Conservation (phyloP, 1,140 invertebrate genomes). For the Atta colombica region DNA sequence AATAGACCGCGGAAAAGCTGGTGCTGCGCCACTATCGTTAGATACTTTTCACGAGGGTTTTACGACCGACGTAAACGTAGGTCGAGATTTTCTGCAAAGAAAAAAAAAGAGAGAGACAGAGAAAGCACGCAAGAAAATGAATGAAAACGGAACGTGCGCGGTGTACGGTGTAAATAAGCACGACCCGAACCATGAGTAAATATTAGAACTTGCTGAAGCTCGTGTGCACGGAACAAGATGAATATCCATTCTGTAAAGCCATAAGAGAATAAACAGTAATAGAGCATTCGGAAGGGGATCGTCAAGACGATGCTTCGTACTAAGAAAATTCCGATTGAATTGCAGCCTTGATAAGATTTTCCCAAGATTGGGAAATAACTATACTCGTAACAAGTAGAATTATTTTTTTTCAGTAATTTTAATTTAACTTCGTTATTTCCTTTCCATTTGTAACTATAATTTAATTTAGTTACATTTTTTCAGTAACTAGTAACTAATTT, state of each 20-base stretch:
- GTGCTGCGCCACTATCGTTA: background rate
- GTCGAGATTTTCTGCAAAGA: constrained; percentile 69
- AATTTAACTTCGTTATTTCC: too few species aligned
- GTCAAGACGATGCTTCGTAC: background rate
- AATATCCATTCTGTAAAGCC: constrained; percentile 13
- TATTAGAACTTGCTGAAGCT: constrained; percentile 33
- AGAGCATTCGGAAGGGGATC: background rate
- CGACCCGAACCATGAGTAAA: constrained; percentile 12
- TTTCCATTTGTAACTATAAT: too few species aligned
- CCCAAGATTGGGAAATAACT: too few species aligned
- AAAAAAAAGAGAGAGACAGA: background rate
- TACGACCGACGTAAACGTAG: constrained; percentile 68
- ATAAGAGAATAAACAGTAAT: background rate
- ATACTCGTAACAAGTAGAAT: background rate
- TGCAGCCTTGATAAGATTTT: background rate
- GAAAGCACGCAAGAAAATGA: constrained; percentile 40
- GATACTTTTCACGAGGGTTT: constrained; percentile 63
- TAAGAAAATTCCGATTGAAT: background rate
- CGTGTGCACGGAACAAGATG: constrained; percentile 27
- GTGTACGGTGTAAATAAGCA: constrained; percentile 26
- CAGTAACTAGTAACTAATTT: too few species aligned
- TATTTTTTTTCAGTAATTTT: too few species aligned
- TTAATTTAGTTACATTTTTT: too few species aligned
- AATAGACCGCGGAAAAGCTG: background rate
- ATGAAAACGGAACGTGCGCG: constrained; percentile 39